Percentiles rank a stretch among this genome's conserved stretches.
Evolutionary conservation across 2,113 vertebrate species (phyloP).

Genomic region (Aegithalos caudatus): DNA sequence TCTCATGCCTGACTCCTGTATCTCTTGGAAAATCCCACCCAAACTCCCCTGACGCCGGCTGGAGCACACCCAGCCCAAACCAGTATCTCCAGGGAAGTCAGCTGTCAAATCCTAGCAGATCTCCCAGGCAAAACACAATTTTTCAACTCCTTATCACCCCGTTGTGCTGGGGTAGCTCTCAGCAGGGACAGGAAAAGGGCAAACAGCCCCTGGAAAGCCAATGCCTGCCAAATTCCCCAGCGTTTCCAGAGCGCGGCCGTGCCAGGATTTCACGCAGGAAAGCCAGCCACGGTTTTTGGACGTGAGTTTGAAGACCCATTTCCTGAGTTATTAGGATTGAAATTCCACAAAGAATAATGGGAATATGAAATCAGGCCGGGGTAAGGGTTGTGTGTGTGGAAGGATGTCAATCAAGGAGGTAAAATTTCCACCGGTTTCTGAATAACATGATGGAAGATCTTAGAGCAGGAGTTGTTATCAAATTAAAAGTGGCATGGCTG

Average conservation of each 20-base stretch:
- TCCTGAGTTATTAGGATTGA: slow-evolving; percentile 47
- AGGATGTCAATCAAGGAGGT: not conserved
- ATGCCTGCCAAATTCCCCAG: not conserved
- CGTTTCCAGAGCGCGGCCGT: not conserved
- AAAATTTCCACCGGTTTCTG: not conserved
- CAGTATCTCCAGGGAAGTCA: slow-evolving; percentile 24
- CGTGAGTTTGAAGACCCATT: slow-evolving; percentile 52
- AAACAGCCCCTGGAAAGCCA: slow-evolving; percentile 1
- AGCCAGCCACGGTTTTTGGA: not conserved
- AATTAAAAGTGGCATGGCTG: not conserved
- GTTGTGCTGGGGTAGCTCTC: slow-evolving; percentile 8
- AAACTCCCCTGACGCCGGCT: accelerated
- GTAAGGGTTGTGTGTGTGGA: not conserved
- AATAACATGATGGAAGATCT: not conserved
- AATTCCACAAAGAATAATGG: not conserved
- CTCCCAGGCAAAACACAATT: slow-evolving; percentile 32
- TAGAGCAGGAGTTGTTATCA: not conserved
- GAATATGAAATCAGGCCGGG: not conserved
- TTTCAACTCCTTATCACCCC: slow-evolving; percentile 4
- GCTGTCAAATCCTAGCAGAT: slow-evolving; percentile 42
- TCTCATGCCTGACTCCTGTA: accelerated
- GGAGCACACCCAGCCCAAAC: not conserved
- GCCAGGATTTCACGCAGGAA: slow-evolving; percentile 21
- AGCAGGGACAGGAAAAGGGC: slow-evolving; percentile 39
- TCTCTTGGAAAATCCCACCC: not conserved